Conservation (phyloP, 2,888 invertebrate genomes). For the Caenorhabditis sp. region DNA sequence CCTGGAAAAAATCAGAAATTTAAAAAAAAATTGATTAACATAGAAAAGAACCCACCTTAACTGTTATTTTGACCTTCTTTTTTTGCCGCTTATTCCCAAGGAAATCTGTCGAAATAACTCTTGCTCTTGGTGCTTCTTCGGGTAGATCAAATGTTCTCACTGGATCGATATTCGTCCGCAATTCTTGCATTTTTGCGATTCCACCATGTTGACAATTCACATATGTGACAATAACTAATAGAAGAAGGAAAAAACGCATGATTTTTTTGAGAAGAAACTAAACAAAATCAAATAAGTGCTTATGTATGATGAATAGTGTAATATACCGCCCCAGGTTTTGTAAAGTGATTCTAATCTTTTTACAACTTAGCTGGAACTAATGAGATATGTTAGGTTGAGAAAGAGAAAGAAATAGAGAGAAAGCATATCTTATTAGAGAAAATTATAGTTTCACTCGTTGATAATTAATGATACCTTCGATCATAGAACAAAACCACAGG, state of each 20-base stretch:
- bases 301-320: too few species aligned
- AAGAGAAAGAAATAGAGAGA: too few species aligned
- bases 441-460: too few species aligned
- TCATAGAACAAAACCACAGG: too few species aligned
- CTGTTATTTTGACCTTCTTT: slow-evolving; percentile 21
- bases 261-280: neutral
- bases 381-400: too few species aligned
- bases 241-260: neutral
- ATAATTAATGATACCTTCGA: too few species aligned
- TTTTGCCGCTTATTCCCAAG: slow-evolving; percentile 8
- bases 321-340: too few species aligned
- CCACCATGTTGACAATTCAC: slow-evolving; percentile 8
- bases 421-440: too few species aligned
- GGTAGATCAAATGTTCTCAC: slow-evolving; percentile 39
- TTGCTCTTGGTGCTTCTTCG: slow-evolving; percentile 35
- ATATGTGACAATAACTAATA: neutral
- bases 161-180: slow-evolving; percentile 14
- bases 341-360: neutral
- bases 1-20: too few species aligned
- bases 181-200: slow-evolving; percentile 22
- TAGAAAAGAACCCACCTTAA: neutral
- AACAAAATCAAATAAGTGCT: too few species aligned
- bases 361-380: neutral
- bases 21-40: too few species aligned
- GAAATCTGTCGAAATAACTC: slow-evolving; percentile 28